These are phyloP conservation scores for Agonum fuliginosum DNA, from an alignment of 2,888 invertebrate genomes.

Conservation along the genomic window DNA sequence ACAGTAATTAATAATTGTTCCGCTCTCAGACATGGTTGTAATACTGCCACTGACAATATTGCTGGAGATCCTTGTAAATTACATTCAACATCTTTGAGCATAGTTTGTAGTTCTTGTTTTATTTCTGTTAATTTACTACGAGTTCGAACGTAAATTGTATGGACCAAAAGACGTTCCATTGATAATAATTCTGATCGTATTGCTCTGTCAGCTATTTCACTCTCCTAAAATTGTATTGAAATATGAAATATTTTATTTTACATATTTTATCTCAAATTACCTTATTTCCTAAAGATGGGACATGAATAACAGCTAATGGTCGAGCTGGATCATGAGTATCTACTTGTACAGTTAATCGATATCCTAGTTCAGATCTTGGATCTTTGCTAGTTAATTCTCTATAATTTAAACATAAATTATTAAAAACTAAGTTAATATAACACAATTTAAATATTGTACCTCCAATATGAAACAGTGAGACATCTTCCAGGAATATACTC, in stretches of 20 bases:
- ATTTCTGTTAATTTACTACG: constrained; percentile 88
- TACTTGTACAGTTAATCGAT: constrained; percentile 91
- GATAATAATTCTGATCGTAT: constrained; percentile 94
- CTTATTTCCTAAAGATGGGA: constrained; percentile 82
- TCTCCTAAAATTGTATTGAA: constrained; percentile 71
- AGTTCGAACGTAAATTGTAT: constrained; percentile 95
- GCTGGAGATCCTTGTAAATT: constrained; percentile 94
- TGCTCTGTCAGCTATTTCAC: constrained; percentile 84
- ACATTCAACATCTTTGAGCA: constrained; percentile 84
- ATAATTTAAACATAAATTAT: too few species aligned
- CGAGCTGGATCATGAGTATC: constrained; percentile 87
- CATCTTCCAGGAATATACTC: constrained; percentile 93
- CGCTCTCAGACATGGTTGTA: constrained; percentile 92
- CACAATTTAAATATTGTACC: constrained; percentile 73
- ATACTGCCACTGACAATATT: constrained; percentile 91
- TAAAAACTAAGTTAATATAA: not conserved
- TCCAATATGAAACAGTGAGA: constrained; percentile 96
- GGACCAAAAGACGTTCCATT: constrained; percentile 94
- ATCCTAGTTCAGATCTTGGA: constrained; percentile 89
- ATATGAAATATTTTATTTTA: not conserved
- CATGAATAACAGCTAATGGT: constrained; percentile 82
- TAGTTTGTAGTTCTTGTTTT: constrained; percentile 83
- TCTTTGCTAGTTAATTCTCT: constrained; percentile 80
- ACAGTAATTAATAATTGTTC: constrained; percentile 95
- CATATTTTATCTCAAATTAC: constrained; percentile 67